phyloP scores from a whole-genome alignment of 2,113 vertebrate species.

The Pycnonotus jocosus region DNA sequence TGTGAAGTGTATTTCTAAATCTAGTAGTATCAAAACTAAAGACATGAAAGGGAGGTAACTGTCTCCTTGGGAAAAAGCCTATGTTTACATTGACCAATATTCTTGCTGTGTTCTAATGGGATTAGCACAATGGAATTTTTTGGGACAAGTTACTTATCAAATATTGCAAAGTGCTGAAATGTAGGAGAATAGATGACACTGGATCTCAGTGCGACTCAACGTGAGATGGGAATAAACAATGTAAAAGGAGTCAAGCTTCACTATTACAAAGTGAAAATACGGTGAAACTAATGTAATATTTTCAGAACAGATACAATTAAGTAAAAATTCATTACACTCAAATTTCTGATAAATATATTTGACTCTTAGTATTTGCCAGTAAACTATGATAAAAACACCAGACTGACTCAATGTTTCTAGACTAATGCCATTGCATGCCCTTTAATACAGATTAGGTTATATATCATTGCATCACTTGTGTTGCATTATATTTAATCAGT shows the following conservation, averaged over 20 bases:
- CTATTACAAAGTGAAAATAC: background rate
- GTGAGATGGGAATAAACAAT: background rate
- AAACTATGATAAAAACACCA: background rate
- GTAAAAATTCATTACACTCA: background rate
- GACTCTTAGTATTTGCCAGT: background rate
- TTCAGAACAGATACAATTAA: background rate
- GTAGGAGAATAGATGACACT: background rate
- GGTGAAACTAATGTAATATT: background rate
- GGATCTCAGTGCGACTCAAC: background rate
- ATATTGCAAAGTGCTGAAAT: background rate
- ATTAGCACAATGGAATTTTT: background rate
- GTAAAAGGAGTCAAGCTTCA: background rate
- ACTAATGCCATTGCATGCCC: background rate
- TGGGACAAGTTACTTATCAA: background rate
- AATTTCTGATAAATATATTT: background rate
- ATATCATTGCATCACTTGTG: background rate
- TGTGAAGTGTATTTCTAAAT: background rate
- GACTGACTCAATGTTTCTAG: background rate
- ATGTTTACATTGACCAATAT: background rate
- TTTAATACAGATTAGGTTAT: background rate
- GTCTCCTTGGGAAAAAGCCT: background rate
- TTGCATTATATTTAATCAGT: background rate
- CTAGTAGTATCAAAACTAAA: background rate
- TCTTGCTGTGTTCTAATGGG: background rate
- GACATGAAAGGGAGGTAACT: background rate